Conservation (phyloP, 2,888 invertebrate genomes). For the Theristus sp. region DNA sequence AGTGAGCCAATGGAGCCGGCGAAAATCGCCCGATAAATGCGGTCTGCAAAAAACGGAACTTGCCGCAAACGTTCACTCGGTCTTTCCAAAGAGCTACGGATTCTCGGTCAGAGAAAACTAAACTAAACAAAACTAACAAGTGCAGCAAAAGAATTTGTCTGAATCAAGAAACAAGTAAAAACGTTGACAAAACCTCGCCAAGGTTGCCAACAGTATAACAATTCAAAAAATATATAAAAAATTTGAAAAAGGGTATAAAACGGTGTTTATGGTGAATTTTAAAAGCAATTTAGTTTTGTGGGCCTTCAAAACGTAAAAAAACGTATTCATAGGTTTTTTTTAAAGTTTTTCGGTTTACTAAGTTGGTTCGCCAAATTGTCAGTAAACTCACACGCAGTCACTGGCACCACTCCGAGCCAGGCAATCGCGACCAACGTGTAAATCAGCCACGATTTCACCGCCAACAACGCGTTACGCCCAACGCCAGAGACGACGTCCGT, state of each 20-base stretch:
- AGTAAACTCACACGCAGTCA: conserved; percentile 56
- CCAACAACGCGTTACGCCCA: conserved; percentile 66
- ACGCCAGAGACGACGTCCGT: conserved; percentile 77
- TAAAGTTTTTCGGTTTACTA: background rate
- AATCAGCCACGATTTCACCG: conserved; percentile 87
- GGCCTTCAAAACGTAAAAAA: background rate
- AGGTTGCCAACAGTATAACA: too few relatives aligned
- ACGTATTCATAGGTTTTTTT: background rate
- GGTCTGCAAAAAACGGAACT: conserved; percentile 36
- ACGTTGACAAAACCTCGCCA: too few relatives aligned
- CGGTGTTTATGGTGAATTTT: too few relatives aligned
- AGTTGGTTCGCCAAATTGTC: background rate
- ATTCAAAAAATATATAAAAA: too few relatives aligned
- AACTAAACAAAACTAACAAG: too few relatives aligned
- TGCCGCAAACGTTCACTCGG: too few relatives aligned
- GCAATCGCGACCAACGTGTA: conserved; percentile 88
- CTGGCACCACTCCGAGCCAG: conserved; percentile 87
- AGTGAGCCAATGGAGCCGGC: conserved; percentile 61
- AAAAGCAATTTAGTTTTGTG: background rate
- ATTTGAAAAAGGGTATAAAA: too few relatives aligned
- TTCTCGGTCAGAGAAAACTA: too few relatives aligned
- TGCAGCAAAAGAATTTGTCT: too few relatives aligned
- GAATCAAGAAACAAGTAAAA: too few relatives aligned
- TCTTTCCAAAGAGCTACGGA: too few relatives aligned
- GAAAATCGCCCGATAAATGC: conserved; percentile 80